Base-by-base conservation (phyloP, 2,113 vertebrate species). In the Todiramphus chloris region DNA sequence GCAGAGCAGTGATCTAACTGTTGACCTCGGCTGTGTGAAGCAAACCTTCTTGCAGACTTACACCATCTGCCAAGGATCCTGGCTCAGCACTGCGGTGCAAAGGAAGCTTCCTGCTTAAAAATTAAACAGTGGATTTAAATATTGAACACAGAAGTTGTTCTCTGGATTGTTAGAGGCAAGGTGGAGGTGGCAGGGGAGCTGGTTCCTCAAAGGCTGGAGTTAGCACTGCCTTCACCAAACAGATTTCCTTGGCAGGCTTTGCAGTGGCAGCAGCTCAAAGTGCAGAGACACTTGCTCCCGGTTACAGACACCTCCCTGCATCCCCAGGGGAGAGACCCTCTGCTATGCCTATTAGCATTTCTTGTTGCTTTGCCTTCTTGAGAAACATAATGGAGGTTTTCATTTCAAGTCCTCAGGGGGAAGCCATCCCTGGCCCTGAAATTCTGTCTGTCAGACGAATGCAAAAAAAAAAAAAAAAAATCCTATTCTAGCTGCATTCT, bases 351-450 rank as follows among this genome's bases (percentile, higher is more conserved):
- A 59, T 77, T 83, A 89, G 70, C 74, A 95, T 91, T 96, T 93
- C 83, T 91, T 35, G 37, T 76, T 87, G 46, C 51, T 89, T 90
- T 68, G 63, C 41, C 59, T 91, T 62, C 70, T 91, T 66, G 41
- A 94, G 50, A 90, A 96, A 89, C 20, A 79, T 53, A 93, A 83
- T 50, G 35, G 44, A 96, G 59, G 59, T 79, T 94, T 96, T 94
- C n/a, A 73, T 89, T 76, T 87, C 77, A 85, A 46, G 70, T 93
- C 89, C 77, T 66, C 30, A 76, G 58, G 53, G 81, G n/a, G 20
- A 93, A 94, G 50, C 53, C 53, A 84, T 72, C 13, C 48, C 83
- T 73, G 33, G 28, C 41, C 69, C 46, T 62, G 81, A 94, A 95
- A 85, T 66, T 83, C 83, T 87, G 66, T 11, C 77, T 92, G 83